Base-by-base conservation (phyloP, 1,140 invertebrate genomes). In the Callitettix versicolor region DNA sequence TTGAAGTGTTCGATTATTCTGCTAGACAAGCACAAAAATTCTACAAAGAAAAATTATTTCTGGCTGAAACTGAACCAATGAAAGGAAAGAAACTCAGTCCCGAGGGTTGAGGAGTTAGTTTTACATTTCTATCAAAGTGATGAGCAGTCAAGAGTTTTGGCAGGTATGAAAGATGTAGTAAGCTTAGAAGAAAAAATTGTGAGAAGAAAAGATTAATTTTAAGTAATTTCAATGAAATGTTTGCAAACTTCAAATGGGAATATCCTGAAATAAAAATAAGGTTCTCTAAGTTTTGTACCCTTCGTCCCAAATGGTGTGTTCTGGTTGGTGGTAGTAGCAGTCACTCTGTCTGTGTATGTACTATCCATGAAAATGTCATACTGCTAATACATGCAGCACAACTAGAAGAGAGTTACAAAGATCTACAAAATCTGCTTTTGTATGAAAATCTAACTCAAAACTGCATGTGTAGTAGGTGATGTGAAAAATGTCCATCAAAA, bases 281-380 rank as follows among this genome's bases (percentile, higher is more conserved):
- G 38, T 60, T 64, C 52, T 63, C n/a, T 62, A 61, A 46, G 22
- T 63, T 65, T 53, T 46, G 54, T 3, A 34, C 40, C 40, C 50
- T 63, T 38, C 36, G 58, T 33, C 59, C 58, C 1, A 57, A 56
- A 47, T 20, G 60, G 34, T 64, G 59, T 55, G 50, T 63, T 38
- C 43, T 60, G 22, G 61, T 59, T 36, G 59, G 60, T 33, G 40
- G 47, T 9, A 48, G 44, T 50, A 58, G 61, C 3, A 62, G 59
- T 17, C 55, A 65, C 53, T 56, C 58, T 18, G 57, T 61, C 34
- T 65, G 61, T 50, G 58, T 65, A 14, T 65, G 62, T 53, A 26
- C 44, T 7, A 48, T 54, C 24, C 61, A 64, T 55, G 58, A 65
- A 53, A 65, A 65, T 42, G 40, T 60, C 4, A 63, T 61, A 56